A percentile compares a stretch with the other conserved stretches of the same genome.
These are phyloP conservation scores for Gymnocephalus cernua DNA, from an alignment of 2,113 vertebrate genomes.

Conservation along the genomic window DNA sequence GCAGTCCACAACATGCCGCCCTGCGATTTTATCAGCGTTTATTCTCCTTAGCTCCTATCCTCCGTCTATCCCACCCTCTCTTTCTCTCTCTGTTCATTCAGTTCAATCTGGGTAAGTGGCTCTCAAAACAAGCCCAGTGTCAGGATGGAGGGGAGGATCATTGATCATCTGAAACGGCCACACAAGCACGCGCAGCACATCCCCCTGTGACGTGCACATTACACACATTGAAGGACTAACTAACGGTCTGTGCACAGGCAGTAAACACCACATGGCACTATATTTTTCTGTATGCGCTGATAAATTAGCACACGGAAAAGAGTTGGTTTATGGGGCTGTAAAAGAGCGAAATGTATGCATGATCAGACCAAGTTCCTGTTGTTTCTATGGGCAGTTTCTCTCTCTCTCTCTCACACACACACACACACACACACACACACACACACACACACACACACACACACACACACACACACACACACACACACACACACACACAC, in stretches of 20 bases:
- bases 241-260: not conserved
- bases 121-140: slow-evolving; percentile 37
- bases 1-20: slow-evolving; percentile 14
- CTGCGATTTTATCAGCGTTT: slow-evolving; percentile 22
- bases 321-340: not conserved
- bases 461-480: not conserved
- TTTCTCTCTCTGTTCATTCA: slow-evolving; percentile 31
- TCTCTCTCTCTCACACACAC: too few relatives aligned
- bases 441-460: not conserved
- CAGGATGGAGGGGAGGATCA: slow-evolving; percentile 21
- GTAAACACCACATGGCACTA: not conserved
- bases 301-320: slow-evolving; percentile 8
- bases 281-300: not conserved
- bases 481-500: slow-evolving; percentile 12
- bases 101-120: slow-evolving; percentile 61
- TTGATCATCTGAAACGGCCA: slow-evolving; percentile 42
- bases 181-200: not conserved
- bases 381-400: not conserved
- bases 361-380: not conserved
- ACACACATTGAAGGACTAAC: not conserved
- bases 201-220: not conserved
- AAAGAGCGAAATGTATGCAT: not conserved
- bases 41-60: not conserved
- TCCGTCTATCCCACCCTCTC: not conserved
- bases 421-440: too few relatives aligned